Evolutionary conservation across 2,113 vertebrate genomes (phyloP), one percentile per base, ranked within the genome.

Genomic region (Sinocyclocheilus anophthalmus): DNA sequence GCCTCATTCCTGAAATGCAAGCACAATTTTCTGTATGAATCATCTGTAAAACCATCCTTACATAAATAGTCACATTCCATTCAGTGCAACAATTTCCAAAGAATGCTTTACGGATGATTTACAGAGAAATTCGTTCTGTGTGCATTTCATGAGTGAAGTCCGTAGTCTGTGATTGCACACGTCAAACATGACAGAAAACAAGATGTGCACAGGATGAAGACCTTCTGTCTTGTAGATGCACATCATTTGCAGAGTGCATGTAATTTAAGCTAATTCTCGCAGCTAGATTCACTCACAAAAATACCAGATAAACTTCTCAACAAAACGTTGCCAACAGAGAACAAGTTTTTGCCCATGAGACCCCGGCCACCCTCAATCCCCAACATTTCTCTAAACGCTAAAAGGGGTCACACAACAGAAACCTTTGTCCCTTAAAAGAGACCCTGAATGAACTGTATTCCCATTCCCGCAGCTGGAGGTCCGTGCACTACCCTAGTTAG

Each of bases 361-460:
- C n/a, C 24, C 61, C 4, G 8, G 39, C 16, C 61, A 69, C n/a
- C 12, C 24, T 67, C 79, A 69, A 50, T 50, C 61, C 76, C 61
- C 14, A 63, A 2, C 14, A 67, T 18, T 63, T 59, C 42, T 81
- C 13, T 20, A 55, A 78, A 53, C 3, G 16, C 30, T 78, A 50
- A 50, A 69, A 69, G 42, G 61, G 79, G 79, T 81, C 79, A 69
- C 42, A 82, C 80, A 82, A 82, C 61, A 3, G 12, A 82, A 69
- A 69, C 80, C 42, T 67, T 82, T 12, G 50, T 82, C 14, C 42
- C 80, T 24, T 20, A 48, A 81, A 81, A 81, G 24, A 67, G 39
- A 81, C 59, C 80, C 80, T 14, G 33, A 65, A 67, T 50, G 61
- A 82, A 82, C 61, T 82, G 61, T 82, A 67, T 65, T 13, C 61